Evolutionary conservation across 2,797 vertebrate species (phyloP), one percentile per base, ranked within the genome.

Genomic region (Sphaeramia orbicularis): DNA sequence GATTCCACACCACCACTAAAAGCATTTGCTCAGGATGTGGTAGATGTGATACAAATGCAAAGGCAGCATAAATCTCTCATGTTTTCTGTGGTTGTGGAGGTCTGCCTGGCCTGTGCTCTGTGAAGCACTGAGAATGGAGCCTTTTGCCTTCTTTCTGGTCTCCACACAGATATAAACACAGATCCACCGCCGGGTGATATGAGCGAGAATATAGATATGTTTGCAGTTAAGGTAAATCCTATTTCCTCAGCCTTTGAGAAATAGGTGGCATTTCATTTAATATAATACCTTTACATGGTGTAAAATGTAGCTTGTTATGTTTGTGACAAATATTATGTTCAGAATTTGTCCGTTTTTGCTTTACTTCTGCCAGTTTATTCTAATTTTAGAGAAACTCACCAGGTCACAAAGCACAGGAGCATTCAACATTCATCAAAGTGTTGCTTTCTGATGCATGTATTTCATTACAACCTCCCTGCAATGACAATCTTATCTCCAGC

Each of bases 401-500:
- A 32, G 77, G 70, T 86, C 51, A 79, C 54, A 74, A 36, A 18
- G 71, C 45, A 78, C 50, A 21, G n/a, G 45, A 50, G 47, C 67
- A 53, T 83, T 81, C 42, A 67, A 56, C 52, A 76, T 77, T 74
- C 48, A 80, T 84, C 74, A 80, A 61, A 70, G 73, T 35, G 61
- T 58, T 53, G 60, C 43, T 66, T 74, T 86, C 63, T 72, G 71
- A 84, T 51, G 73, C 81, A 48, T 76, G 79, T 53, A 55, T 84
- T 91, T 90, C 76, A 90, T 91, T 86, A 85, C 24, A 70, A 37
- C 54, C 66, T 52, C 54, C 58, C 65, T 18, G 37, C 70, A 71
- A 73, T 64, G 62, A 77, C 71, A 72, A 63, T 80, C 82, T 87
- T 83, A 89, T 89, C 83, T 86, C 57, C 68, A 70, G 56, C 59